These are phyloP conservation scores for Brachionus koreanus DNA, from an alignment of 1,140 invertebrate genomes.

Conservation along the genomic window DNA sequence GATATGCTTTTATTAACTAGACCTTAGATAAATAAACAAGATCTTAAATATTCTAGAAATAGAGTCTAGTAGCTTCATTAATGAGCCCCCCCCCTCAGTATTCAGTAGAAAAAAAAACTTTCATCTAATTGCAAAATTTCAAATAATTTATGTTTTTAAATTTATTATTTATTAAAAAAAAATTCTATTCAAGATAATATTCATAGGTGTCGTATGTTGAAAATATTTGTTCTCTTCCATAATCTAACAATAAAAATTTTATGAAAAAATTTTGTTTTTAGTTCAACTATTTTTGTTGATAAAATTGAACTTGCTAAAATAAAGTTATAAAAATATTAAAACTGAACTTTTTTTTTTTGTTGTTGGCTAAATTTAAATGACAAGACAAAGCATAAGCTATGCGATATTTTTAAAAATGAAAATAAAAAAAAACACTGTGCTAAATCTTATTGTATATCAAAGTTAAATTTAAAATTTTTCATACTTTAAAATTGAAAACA, in stretches of 20 bases:
- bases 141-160: not conserved
- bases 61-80: not conserved
- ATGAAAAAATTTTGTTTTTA: not conserved
- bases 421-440: not conserved
- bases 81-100: not conserved
- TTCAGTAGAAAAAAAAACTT: not conserved
- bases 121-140: not conserved
- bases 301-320: not conserved
- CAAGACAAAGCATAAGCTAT: not conserved
- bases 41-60: not conserved
- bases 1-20: not conserved
- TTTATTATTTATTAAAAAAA: not conserved
- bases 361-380: not conserved
- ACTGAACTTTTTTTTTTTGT: not conserved
- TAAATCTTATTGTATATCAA: not conserved
- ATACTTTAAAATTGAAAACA: not conserved
- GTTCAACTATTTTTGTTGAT: not conserved
- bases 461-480: not conserved
- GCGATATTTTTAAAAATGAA: not conserved
- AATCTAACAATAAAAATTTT: not conserved
- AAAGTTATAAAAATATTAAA: not conserved
- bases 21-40: slow-evolving; percentile 2
- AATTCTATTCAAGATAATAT: not conserved
- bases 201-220: not conserved
- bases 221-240: too few relatives aligned